A percentile compares a stretch with the other conserved stretches of the same genome.
Evolutionary conservation across 2,888 invertebrate genomes (phyloP).

Genomic region (Heliconius ethilla): DNA sequence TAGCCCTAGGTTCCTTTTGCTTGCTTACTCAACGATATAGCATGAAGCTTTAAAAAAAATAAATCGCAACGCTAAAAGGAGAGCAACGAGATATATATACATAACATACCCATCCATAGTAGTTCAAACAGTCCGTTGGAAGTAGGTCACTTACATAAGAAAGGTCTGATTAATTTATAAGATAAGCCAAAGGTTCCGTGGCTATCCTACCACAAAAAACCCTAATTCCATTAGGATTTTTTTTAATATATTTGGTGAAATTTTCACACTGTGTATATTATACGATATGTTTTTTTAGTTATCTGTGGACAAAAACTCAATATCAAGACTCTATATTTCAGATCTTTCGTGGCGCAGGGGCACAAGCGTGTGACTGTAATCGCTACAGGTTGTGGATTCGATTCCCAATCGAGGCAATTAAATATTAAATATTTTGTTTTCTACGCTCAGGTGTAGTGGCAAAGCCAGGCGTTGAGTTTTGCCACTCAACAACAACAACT

Average conservation of each 20-base stretch:
- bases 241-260: neutral
- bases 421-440: no score
- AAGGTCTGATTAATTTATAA: constrained; percentile 34
- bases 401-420: no score
- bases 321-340: no score
- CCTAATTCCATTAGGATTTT: constrained; percentile 10
- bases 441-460: no score
- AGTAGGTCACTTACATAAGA: constrained; percentile 36
- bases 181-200: constrained; percentile 32
- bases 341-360: no score
- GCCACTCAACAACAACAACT: no score
- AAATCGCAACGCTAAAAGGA: neutral
- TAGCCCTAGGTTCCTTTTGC: neutral
- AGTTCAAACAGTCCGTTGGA: constrained; percentile 25
- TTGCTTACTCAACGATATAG: neutral
- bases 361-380: no score
- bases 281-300: no score
- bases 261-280: neutral
- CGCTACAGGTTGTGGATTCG: no score
- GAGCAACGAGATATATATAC: neutral
- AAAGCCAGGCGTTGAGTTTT: no score
- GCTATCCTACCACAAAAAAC: constrained; percentile 13
- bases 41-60: neutral
- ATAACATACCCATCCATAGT: neutral
- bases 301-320: no score